Base-by-base conservation (phyloP, 2,113 vertebrate species). In the Callionymus lyra region DNA sequence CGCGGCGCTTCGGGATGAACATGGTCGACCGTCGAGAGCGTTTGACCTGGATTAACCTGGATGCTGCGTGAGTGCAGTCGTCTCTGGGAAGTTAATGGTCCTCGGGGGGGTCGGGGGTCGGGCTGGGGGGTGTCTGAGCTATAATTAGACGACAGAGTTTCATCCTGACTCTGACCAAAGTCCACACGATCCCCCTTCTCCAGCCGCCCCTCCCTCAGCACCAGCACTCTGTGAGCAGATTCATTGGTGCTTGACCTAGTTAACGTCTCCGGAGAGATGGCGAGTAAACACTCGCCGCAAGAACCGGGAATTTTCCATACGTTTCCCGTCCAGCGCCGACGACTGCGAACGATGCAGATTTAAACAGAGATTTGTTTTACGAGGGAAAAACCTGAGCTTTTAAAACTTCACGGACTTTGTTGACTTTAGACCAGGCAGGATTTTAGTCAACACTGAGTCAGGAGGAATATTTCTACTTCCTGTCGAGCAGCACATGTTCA, bases 221-320 rank as follows among this genome's bases (percentile, higher is more conserved):
- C 62, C 60, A 47, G 50, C 31, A 46, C 49, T 68, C 60, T 67
- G 63, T 63, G 76, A 60, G 63, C 72, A 76, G 73, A 71, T 68
- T 74, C 38, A 63, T 70, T 75, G 76, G 68, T 31, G 65, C 57
- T 65, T 80, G 76, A 80, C 82, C 81, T 82, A 75, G 65, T 80
- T 75, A 73, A 70, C 52, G 70, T 68, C 63, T 59, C 70, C 32
- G 39, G 54, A 63, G 59, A 58, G 56, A 61, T 50, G 52, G 56
- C 60, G 53, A 50, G 71, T 79, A 77, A 76, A 82, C 72, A 80
- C 44, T 39, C 9, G 18, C 63, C 51, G 35, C 48, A 56, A 44
- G 60, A 70, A 74, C 38, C 67, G 63, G 74, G 63, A 81, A 76
- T 76, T 80, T 81, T 81, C 70, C 79, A 76, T 27, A 56, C 40